Base-by-base conservation (phyloP, 2,113 vertebrate genomes). In the Semicossyphus pulcher region DNA sequence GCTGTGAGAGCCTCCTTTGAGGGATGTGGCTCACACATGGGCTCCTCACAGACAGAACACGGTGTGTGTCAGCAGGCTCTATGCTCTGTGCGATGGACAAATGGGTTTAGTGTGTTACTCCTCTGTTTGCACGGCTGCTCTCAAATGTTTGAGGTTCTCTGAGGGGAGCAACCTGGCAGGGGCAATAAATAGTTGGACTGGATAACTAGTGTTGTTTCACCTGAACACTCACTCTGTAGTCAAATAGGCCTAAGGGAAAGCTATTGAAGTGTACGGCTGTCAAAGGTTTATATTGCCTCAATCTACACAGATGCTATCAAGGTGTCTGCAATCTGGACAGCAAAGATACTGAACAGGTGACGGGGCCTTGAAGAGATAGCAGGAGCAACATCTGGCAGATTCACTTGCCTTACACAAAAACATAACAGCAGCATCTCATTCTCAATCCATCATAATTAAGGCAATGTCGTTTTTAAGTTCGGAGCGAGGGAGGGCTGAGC, bases 161-260 rank as follows among this genome's bases (percentile, higher is more conserved):
- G 36, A 71, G 72, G 74, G 59, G 56, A 78, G 66, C 23, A 63
- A 80, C 76, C 66, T 62, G 57, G 51, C 51, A n/a, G 64, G 48
- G 66, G 76, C 73, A 86, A 78, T 89, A 85, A 88, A 88, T 72
- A 82, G 80, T 37, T 73, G 53, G 34, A 72, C 72, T 47, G 71
- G 61, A 86, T 82, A 67, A 83, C 61, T 39, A 18, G 69, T 78
- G 77, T 83, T 84, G 73, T 86, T 87, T 80, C 75, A 82, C 83
- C 83, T 85, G 78, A 86, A 60, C 76, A 76, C 61, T 83, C 70
- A 77, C 14, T 68, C 60, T 68, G 68, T 49, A 44, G 60, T 72
- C 74, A 83, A 73, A 81, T 62, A 80, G 58, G 61, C 61, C 70
- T 15, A 64, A 44, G 48, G 66, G 51, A 48, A 23, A 61, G 37